These are phyloP conservation scores for Pseudochromis fuscus DNA, from an alignment of 2,797 vertebrate species.

Conservation along the genomic window DNA sequence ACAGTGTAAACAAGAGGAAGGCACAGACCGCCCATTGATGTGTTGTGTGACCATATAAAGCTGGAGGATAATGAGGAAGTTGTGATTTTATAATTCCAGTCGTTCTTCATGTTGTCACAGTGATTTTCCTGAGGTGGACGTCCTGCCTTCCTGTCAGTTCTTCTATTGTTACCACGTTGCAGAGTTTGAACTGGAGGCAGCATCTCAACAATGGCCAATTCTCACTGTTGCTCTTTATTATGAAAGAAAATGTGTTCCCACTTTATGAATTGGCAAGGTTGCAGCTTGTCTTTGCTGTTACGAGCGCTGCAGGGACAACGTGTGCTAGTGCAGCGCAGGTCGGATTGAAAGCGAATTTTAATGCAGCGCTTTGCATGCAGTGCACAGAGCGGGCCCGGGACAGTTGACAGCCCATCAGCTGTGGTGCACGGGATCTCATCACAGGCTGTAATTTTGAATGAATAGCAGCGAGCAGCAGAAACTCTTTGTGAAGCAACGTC, in stretches of 20 bases:
- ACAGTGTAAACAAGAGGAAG: slow-evolving; percentile 20
- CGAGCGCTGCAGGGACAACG: slow-evolving; percentile 15
- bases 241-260: not conserved
- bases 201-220: not conserved
- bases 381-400: slow-evolving; percentile 6
- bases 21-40: slow-evolving; percentile 1
- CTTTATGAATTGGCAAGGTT: not conserved
- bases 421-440: slow-evolving; percentile 13
- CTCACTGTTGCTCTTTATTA: not conserved
- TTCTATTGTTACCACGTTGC: slow-evolving; percentile 2
- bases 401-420: not conserved
- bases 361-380: slow-evolving; percentile 22
- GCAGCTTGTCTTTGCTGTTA: slow-evolving; percentile 5
- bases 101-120: not conserved
- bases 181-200: not conserved
- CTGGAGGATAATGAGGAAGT: not conserved
- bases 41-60: slow-evolving; percentile 3
- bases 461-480: slow-evolving; percentile 44
- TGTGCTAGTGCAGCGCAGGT: slow-evolving; percentile 48
- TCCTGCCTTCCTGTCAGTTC: not conserved
- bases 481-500: too few species aligned
- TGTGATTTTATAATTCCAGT: not conserved
- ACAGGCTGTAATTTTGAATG: slow-evolving; percentile 59
- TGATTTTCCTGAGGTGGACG: not conserved
- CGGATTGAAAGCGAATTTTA: slow-evolving; percentile 47